phyloP scores from a whole-genome alignment of 2,888 invertebrate genomes.

The Synanthedon tipuliformis region DNA sequence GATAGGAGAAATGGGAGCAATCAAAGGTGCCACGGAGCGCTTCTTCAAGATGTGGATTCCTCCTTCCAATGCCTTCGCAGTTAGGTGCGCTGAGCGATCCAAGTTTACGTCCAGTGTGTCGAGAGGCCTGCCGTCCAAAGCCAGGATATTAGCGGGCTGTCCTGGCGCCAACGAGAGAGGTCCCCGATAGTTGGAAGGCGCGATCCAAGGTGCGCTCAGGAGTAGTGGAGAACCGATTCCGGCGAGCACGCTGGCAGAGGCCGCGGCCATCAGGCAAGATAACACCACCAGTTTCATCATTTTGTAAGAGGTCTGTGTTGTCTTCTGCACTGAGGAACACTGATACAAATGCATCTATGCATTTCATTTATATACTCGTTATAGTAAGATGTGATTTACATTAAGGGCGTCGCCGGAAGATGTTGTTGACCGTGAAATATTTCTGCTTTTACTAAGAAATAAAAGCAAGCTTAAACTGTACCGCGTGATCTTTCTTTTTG shows the following conservation, averaged over 20 bases:
- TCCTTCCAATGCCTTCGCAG: conserved; percentile 39
- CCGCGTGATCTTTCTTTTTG: background rate
- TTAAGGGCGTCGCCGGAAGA: conserved; percentile 37
- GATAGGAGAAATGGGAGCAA: conserved; percentile 9
- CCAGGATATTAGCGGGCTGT: conserved; percentile 53
- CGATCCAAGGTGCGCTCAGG: conserved; percentile 22
- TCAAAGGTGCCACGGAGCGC: conserved; percentile 19
- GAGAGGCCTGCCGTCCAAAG: conserved; percentile 52
- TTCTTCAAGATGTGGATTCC: conserved; percentile 38
- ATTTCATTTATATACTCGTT: conserved; percentile 36
- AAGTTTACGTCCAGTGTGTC: conserved; percentile 58
- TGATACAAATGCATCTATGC: conserved; percentile 31
- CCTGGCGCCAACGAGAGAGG: conserved; percentile 56
- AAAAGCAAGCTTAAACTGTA: conserved; percentile 8
- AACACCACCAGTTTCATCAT: conserved; percentile 72
- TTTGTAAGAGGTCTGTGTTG: conserved; percentile 59
- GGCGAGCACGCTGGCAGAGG: conserved; percentile 40
- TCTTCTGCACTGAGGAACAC: conserved; percentile 32
- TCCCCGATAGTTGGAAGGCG: conserved; percentile 42
- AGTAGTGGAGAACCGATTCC: conserved; percentile 18
- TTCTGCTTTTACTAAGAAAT: conserved; percentile 36
- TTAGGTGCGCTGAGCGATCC: conserved; percentile 52
- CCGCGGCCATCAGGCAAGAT: conserved; percentile 71
- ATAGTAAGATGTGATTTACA: conserved; percentile 16
- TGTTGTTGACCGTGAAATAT: conserved; percentile 38